Conservation (phyloP, 2,888 invertebrate genomes). For the Entomobrya multifasciata region DNA sequence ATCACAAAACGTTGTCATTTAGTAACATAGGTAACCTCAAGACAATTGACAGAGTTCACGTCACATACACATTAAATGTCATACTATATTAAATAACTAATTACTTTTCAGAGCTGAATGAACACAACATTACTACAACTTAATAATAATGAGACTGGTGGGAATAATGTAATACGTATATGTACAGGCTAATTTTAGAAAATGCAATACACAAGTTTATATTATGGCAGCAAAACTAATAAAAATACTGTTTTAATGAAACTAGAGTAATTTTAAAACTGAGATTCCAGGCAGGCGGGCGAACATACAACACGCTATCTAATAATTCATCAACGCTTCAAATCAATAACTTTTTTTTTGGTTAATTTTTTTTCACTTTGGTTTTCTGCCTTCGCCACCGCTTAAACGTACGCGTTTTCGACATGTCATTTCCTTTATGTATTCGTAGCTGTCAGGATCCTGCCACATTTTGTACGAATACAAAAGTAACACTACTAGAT, state of each 20-base stretch:
- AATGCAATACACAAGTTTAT: too few relatives aligned
- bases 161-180: too few relatives aligned
- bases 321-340: too few relatives aligned
- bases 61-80: neutral
- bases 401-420: conserved; percentile 46
- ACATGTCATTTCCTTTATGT: conserved; percentile 49
- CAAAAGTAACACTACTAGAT: neutral
- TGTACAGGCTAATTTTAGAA: neutral
- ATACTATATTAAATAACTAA: neutral
- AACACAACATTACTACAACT: conserved; percentile 43
- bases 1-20: conserved; percentile 43
- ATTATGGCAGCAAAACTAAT: neutral
- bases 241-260: conserved; percentile 30
- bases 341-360: too few relatives aligned
- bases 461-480: conserved; percentile 53
- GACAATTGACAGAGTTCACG: neutral
- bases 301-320: too few relatives aligned
- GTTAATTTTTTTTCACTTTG: too few relatives aligned
- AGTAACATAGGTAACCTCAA: conserved; percentile 42
- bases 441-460: conserved; percentile 45
- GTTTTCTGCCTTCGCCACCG: too few relatives aligned
- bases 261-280: too few relatives aligned
- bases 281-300: too few relatives aligned
- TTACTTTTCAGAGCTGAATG: conserved; percentile 24
- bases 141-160: neutral